phyloP scores from a whole-genome alignment of 2,113 vertebrate species.

The Macaca nemestrina region DNA sequence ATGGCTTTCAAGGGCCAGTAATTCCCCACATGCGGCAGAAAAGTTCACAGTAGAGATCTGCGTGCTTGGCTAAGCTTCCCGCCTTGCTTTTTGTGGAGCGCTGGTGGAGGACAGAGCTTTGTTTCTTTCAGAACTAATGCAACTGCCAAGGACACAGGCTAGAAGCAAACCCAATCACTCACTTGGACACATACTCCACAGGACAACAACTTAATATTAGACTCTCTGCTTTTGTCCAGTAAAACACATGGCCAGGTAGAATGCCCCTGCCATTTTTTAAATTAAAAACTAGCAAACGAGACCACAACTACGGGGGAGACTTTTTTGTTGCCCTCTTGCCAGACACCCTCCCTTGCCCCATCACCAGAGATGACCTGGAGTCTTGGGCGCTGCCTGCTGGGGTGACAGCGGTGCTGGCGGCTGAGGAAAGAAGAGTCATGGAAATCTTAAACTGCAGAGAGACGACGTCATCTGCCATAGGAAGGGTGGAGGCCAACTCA shows the following conservation, averaged over 20 bases:
- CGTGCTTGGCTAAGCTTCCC: not conserved
- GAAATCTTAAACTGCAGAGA: not conserved
- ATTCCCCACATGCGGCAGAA: not conserved
- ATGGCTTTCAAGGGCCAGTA: not conserved
- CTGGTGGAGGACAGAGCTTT: not conserved
- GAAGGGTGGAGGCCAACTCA: not conserved
- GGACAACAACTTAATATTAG: not conserved
- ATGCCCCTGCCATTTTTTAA: not conserved
- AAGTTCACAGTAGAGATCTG: constrained; percentile 1
- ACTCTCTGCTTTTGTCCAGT: not conserved
- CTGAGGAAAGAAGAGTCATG: not conserved
- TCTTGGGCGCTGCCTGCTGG: not conserved
- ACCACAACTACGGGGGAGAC: not conserved
- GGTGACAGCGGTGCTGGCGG: rapidly evolving
- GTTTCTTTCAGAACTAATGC: not conserved
- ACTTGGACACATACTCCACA: not conserved
- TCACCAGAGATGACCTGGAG: not conserved
- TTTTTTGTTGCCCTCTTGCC: not conserved
- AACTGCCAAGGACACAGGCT: not conserved
- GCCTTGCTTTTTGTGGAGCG: not conserved
- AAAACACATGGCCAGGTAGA: not conserved
- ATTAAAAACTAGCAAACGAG: not conserved
- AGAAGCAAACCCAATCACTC: not conserved
- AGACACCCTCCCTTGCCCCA: not conserved
- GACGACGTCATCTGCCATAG: not conserved